phyloP scores from a whole-genome alignment of 2,888 invertebrate genomes.

The Eugnorisma glareosa region DNA sequence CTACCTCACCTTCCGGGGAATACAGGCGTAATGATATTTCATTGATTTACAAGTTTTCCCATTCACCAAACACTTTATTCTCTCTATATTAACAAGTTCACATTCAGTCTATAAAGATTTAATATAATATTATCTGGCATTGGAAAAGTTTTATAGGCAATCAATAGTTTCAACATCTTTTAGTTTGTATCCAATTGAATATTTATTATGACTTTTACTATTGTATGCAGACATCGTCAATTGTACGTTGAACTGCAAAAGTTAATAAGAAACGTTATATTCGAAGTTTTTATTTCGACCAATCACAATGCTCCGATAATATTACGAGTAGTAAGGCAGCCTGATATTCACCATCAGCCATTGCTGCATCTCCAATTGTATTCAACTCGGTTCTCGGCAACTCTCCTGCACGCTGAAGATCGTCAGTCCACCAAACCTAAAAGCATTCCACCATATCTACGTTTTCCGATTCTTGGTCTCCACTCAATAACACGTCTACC shows the following conservation, averaged over 20 bases:
- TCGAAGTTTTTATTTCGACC: neutral
- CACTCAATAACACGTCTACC: neutral
- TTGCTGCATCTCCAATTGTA: neutral
- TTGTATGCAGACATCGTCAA: slow-evolving; percentile 15
- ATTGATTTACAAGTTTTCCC: neutral
- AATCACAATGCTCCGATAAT: neutral
- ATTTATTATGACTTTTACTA: slow-evolving; percentile 22
- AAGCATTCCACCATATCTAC: neutral
- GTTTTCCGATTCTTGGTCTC: neutral
- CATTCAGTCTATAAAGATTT: slow-evolving; percentile 6
- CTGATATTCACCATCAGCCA: neutral
- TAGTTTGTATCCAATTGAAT: slow-evolving; percentile 12
- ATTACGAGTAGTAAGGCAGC: neutral
- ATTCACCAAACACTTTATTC: neutral
- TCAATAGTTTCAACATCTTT: slow-evolving; percentile 34
- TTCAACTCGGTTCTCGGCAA: neutral
- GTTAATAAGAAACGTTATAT: neutral
- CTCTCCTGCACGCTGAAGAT: neutral
- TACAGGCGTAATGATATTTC: too few relatives aligned
- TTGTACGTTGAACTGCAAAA: slow-evolving; percentile 32
- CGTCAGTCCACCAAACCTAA: neutral
- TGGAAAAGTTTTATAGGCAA: slow-evolving; percentile 28
- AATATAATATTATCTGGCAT: slow-evolving; percentile 15
- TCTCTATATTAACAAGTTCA: neutral
- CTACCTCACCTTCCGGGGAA: neutral